Evolutionary conservation across 2,113 vertebrate genomes (phyloP).

Genomic region (Dicerorhinus sumatrensis): DNA sequence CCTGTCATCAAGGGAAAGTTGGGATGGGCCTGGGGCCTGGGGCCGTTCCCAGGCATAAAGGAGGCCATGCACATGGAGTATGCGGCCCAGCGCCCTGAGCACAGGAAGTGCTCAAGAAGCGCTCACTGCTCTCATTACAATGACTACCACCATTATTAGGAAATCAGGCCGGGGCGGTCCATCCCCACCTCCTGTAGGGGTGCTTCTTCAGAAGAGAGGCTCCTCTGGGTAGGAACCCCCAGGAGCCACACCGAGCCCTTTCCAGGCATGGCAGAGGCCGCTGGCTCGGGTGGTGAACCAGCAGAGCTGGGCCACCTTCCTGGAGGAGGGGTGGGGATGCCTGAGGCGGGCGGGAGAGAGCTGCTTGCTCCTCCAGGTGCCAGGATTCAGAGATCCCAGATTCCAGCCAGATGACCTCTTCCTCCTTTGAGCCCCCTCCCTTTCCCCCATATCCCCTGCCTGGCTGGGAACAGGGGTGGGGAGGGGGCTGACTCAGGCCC

Average conservation of each 20-base stretch:
- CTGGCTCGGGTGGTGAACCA: background rate
- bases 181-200: background rate
- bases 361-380: background rate
- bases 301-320: background rate
- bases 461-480: background rate
- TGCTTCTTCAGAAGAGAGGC: background rate
- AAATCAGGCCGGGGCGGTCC: background rate
- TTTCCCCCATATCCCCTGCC: background rate
- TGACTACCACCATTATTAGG: accelerated
- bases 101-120: background rate
- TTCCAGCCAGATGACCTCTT: background rate
- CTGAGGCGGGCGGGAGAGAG: background rate
- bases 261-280: background rate
- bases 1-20: accelerated
- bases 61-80: background rate
- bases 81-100: accelerated
- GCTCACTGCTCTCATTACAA: too few relatives aligned
- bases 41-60: background rate
- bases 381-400: background rate
- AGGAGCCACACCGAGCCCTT: background rate
- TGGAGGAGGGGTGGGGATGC: background rate
- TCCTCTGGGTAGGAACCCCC: background rate
- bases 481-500: conserved; percentile 69
- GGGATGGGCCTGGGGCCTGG: background rate
- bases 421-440: background rate